These are phyloP conservation scores for Drosophila lacteicornis DNA, from an alignment of 1,140 invertebrate species.

Conservation along the genomic window DNA sequence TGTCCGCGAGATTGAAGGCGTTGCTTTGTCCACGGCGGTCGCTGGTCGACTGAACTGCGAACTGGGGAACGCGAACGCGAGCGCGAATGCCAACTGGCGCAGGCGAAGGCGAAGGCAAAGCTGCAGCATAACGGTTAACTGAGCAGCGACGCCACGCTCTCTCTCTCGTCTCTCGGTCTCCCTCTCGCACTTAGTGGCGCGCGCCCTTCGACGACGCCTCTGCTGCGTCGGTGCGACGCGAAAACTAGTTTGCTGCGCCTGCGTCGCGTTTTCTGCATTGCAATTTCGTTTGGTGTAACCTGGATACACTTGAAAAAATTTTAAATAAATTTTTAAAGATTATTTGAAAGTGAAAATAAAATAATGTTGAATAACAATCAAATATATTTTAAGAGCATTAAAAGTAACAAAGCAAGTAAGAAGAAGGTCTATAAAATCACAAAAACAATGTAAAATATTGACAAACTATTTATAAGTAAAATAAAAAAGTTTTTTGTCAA, in stretches of 20 bases:
- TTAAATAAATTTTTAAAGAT: too few species aligned
- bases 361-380: too few species aligned
- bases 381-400: too few species aligned
- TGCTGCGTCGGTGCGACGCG: neutral
- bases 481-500: too few species aligned
- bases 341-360: too few species aligned
- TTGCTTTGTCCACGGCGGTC: conserved; percentile 63
- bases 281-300: conserved; percentile 3
- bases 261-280: conserved; percentile 32
- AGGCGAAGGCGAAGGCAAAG: neutral
- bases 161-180: conserved; percentile 7
- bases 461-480: too few species aligned
- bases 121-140: conserved; percentile 51
- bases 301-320: neutral
- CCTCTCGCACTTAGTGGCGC: conserved; percentile 17
- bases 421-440: too few species aligned
- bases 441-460: too few species aligned
- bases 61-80: conserved; percentile 12
- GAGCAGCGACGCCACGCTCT: neutral
- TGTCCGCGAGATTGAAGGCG: conserved; percentile 20
- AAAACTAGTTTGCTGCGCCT: conserved; percentile 48
- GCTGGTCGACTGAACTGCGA: conserved; percentile 50
- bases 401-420: too few species aligned
- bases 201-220: conserved; percentile 36
- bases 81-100: neutral